A percentile compares a stretch with the other conserved stretches of the same genome.
These are phyloP conservation scores for Bombus breviceps DNA, from an alignment of 1,140 invertebrate species.

Conservation along the genomic window DNA sequence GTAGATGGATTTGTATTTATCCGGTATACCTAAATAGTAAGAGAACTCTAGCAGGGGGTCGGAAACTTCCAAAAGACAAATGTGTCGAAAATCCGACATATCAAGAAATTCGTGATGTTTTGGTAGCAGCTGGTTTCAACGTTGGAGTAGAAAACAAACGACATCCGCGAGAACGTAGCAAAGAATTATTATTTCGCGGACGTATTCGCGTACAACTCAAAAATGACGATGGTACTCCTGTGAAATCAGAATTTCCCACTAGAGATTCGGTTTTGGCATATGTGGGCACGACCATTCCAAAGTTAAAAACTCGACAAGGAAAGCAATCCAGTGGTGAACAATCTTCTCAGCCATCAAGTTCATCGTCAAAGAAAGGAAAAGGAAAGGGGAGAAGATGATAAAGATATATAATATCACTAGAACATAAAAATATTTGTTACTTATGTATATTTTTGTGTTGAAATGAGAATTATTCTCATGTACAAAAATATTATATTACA, in stretches of 20 bases:
- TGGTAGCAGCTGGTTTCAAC: constrained; percentile 90
- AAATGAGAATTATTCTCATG: constrained; percentile 20
- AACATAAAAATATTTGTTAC: neutral
- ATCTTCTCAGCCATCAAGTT: constrained; percentile 71
- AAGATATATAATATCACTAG: neutral
- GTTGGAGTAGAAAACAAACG: constrained; percentile 97
- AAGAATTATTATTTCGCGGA: constrained; percentile 92
- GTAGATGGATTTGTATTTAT: constrained; percentile 98
- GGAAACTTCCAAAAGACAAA: constrained; percentile 91
- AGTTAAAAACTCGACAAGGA: constrained; percentile 91
- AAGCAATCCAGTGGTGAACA: constrained; percentile 80
- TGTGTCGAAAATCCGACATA: constrained; percentile 97
- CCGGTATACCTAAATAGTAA: constrained; percentile 98
- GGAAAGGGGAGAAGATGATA: constrained; percentile 79
- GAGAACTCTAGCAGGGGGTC: constrained; percentile 93
- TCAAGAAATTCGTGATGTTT: constrained; percentile 96
- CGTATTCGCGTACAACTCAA: constrained; percentile 95
- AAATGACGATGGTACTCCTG: constrained; percentile 93
- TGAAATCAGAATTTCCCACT: constrained; percentile 89
- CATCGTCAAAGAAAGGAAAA: constrained; percentile 79
- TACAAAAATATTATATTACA: constrained; percentile 33
- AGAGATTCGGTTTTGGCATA: constrained; percentile 91
- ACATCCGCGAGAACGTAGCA: constrained; percentile 95
- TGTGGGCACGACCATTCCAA: constrained; percentile 94
- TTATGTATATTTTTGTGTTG: constrained; percentile 27